Percentiles rank a stretch among this genome's conserved stretches.
These are phyloP conservation scores for Zygaena filipendulae DNA, from an alignment of 2,888 invertebrate species.

Conservation along the genomic window DNA sequence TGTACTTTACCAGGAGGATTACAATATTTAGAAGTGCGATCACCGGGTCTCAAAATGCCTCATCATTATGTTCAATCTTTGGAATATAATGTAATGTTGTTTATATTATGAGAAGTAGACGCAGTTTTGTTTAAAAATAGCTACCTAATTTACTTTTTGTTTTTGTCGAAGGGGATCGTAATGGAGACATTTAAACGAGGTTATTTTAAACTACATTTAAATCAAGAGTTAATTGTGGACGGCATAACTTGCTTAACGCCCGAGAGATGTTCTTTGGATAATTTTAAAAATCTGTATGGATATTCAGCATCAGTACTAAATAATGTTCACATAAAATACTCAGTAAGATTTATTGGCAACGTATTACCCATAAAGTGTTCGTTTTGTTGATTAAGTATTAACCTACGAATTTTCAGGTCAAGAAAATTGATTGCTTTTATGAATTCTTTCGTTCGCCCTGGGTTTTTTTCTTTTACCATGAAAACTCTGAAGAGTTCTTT, in stretches of 20 bases:
- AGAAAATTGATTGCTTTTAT: conserved; percentile 73
- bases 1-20: conserved; percentile 70
- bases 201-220: conserved; percentile 74
- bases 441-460: conserved; percentile 74
- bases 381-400: too few relatives aligned
- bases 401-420: conserved; percentile 34
- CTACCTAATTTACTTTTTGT: not conserved
- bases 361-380: too few relatives aligned
- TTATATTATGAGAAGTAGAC: too few relatives aligned
- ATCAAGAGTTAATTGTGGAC: conserved; percentile 60
- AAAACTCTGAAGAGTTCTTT: conserved; percentile 60
- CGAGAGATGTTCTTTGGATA: conserved; percentile 64
- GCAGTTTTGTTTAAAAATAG: too few relatives aligned
- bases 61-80: conserved; percentile 56
- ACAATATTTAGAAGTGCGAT: conserved; percentile 68
- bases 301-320: conserved; percentile 76
- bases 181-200: conserved; percentile 71
- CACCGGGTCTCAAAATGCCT: conserved; percentile 66
- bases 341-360: too few relatives aligned
- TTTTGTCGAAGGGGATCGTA: conserved; percentile 37
- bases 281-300: conserved; percentile 74
- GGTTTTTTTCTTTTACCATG: conserved; percentile 72
- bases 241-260: conserved; percentile 72
- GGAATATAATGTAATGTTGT: conserved; percentile 38
- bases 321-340: conserved; percentile 72